phyloP scores from a whole-genome alignment of 2,888 invertebrate species.

The Apamea sordens region DNA sequence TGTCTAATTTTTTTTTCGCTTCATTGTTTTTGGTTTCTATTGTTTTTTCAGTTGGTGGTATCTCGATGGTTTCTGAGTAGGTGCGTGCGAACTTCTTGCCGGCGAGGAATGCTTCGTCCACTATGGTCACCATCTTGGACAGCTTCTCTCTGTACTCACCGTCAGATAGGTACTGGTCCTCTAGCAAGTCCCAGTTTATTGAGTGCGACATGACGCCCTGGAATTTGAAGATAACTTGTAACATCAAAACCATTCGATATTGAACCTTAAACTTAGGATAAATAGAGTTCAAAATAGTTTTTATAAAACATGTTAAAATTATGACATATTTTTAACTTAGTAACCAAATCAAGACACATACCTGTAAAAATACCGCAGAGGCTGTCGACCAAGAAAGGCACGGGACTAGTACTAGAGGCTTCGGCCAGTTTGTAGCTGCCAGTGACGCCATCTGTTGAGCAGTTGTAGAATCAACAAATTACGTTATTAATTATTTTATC shows the following conservation, averaged over 20 bases:
- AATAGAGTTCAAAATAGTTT: not conserved
- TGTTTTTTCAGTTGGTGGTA: conserved; percentile 41
- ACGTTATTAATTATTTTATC: not conserved
- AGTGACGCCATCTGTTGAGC: conserved; percentile 97
- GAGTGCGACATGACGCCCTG: conserved; percentile 98
- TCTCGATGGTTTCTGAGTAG: conserved; percentile 83
- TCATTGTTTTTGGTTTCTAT: conserved; percentile 47
- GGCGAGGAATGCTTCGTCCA: conserved; percentile 93
- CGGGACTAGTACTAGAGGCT: conserved; percentile 97
- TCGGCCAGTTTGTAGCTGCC: conserved; percentile 98
- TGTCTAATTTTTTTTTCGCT: conserved; percentile 73
- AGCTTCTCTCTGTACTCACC: conserved; percentile 95
- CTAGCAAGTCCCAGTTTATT: conserved; percentile 97
- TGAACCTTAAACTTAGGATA: not conserved
- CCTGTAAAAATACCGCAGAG: conserved; percentile 97
- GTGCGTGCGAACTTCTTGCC: conserved; percentile 94
- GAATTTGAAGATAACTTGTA: conserved; percentile 63
- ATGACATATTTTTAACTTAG: not conserved
- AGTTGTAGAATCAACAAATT: conserved; percentile 23
- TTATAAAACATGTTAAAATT: not conserved
- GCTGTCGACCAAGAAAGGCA: conserved; percentile 99
- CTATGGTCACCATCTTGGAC: conserved; percentile 95
- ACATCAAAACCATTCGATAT: conserved; percentile 7
- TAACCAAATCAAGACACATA: conserved; percentile 73
- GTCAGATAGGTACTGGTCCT: conserved; percentile 96